Base-by-base conservation (phyloP, 2,888 invertebrate species). In the Heliconius sara region DNA sequence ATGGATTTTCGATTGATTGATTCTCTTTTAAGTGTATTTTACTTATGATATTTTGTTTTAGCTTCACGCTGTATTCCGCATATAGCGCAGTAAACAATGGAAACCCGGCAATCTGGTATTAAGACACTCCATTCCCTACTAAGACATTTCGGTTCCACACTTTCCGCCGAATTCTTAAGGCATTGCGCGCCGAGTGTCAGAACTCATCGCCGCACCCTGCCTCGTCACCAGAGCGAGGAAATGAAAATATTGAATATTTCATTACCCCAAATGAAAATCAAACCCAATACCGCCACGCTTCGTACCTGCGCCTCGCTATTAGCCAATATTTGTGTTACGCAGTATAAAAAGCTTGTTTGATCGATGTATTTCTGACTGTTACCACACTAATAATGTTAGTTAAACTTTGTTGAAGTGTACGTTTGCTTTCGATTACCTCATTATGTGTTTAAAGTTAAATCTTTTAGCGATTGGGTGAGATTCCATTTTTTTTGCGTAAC, bases 401-500 rank as follows among this genome's bases (percentile, higher is more conserved):
- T 78, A 76, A 78, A 75, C 76, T 71, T 78, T 60, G 76, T 81
- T 79, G 80, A 78, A 79, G 78, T 27, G 77, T 80, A 65, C 43
- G 74, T 65, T 81, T 83, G 81, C 80, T 79, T 81, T 63, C 68
- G 81, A 80, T 82, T 78, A 81, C 78, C 52, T 81, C 80, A 80
- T 81, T 80, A 81, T 78, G 76, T 78, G 78, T 73, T 81, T 77
- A 77, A 74, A 30, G 43, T 30, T 65, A n/a, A 74, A 74, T 60
- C 77, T 80, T 80, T 80, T 80, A 70, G 80, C 80, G 77, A 52
- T 78, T 78, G 25, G 30, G 66, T 80, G 71, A 74, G 74, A 74
- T 63, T 75, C 9, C 27, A 43, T 25, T 30, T 43, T n/a, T 71
- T 30, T 72, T 72, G 52, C 57, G 34, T 60, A 34, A 72, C 10